Evolutionary conservation across 1,140 invertebrate genomes (phyloP), one percentile per base, ranked within the genome.

Genomic region (Hycleus cichorii): DNA sequence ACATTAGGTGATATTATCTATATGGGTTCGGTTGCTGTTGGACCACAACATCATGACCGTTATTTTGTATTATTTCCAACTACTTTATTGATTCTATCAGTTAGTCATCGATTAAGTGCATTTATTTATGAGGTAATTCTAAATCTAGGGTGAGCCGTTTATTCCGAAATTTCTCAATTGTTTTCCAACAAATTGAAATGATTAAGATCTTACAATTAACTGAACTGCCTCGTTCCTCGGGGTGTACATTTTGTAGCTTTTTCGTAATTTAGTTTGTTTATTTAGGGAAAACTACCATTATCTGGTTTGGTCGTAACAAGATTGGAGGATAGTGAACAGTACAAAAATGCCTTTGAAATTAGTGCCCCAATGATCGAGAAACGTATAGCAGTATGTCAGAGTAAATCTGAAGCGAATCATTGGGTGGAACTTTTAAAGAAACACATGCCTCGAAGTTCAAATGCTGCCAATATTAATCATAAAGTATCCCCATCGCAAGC

Each of bases 281-380:
- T 79, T 50, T 66, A 95, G 92, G 93, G 93, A 18, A 93, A 93
- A 77, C 78, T 95, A 47, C 91, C 90, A 24, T 73, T 96, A 24
- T 90, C 90, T 66, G 91, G 91, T 56, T 88, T 95, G 61, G 82
- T 78, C 50, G 85, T 94, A 1, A 84, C 79, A 59, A 81, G 84
- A 65, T 72, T 90, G 60, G 90, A 93, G 62, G 86, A 93, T 68
- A 83, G 80, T 4, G 90, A 93, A 49, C 82, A 82, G 38, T 81
- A 83, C 65, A 90, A 90, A 75, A 88, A 94, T 79, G 89, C 90
- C 64, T 95, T 96, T 80, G 91, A 96, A 82, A 93, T 97, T 65
- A 87, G 80, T 85, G 91, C 92, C 49, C 86, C 89, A 11, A 86
- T 94, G 80, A 94, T 95, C 63, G 93, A 96, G 62, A 87, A 84